Evolutionary conservation across 2,888 invertebrate species (phyloP).

Genomic region (Hoplodrina blanda): DNA sequence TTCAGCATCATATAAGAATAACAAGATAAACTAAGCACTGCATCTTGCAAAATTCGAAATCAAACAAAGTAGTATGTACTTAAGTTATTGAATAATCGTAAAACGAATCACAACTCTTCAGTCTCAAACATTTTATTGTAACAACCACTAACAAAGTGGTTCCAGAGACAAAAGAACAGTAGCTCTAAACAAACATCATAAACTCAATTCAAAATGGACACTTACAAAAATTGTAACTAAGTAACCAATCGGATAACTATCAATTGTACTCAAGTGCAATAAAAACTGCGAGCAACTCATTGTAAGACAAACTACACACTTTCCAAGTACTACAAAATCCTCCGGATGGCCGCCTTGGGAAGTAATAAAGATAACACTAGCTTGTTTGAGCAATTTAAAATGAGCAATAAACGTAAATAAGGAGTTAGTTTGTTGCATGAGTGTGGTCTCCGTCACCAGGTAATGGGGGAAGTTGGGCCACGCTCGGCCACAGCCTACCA

Average conservation of each 20-base stretch:
- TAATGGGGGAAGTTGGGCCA: conserved; percentile 27
- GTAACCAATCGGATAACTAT: conserved; percentile 47
- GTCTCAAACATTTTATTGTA: conserved; percentile 13
- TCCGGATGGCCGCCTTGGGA: conserved; percentile 56
- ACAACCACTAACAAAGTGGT: conserved; percentile 15
- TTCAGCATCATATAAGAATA: not conserved
- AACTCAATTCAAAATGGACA: conserved; percentile 16
- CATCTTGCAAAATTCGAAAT: not conserved
- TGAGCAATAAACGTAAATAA: conserved; percentile 72
- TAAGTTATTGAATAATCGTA: not conserved
- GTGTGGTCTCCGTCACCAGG: conserved; percentile 41
- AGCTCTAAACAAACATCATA: conserved; percentile 9
- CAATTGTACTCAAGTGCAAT: conserved; percentile 55
- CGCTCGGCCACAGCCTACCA: not conserved
- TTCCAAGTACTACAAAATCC: conserved; percentile 57
- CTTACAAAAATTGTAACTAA: conserved; percentile 32
- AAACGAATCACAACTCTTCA: conserved; percentile 1
- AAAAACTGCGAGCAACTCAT: conserved; percentile 49
- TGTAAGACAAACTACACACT: conserved; percentile 53
- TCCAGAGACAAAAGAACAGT: conserved; percentile 8
- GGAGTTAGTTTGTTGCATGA: conserved; percentile 62
- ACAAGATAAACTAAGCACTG: not conserved
- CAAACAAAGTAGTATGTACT: not conserved
- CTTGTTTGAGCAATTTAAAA: conserved; percentile 66
- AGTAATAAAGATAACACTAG: conserved; percentile 65